phyloP scores from a whole-genome alignment of 37 sponge, comb jelly and placozoan genomes.

The Axinella damicornis region DNA sequence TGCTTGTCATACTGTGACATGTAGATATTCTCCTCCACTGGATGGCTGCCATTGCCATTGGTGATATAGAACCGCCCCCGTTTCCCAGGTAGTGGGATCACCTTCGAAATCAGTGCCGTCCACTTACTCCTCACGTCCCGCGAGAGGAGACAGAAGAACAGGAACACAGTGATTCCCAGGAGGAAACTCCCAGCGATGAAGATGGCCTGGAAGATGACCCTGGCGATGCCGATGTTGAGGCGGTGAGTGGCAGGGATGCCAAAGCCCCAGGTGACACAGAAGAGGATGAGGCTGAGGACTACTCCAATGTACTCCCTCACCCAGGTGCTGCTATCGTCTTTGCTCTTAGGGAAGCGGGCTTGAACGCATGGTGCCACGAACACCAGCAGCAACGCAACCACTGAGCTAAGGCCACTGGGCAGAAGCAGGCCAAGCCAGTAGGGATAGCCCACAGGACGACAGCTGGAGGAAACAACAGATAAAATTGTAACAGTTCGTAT shows the following conservation, averaged over 20 bases:
- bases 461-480: slow-evolving; percentile 11
- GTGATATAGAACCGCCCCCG: background rate
- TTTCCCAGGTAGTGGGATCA: background rate
- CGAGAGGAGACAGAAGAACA: slow-evolving; percentile 19
- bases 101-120: background rate
- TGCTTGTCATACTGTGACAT: background rate
- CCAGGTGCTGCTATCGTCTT: background rate
- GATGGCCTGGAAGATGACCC: slow-evolving; percentile 14
- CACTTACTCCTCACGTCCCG: background rate
- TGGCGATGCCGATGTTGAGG: background rate
- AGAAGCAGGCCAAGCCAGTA: slow-evolving; percentile 33
- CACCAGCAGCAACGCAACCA: slow-evolving; percentile 7
- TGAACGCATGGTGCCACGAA: background rate
- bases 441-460: slow-evolving; percentile 14
- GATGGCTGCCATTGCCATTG: background rate
- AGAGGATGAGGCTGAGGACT: background rate
- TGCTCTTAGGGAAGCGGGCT: too few species aligned
- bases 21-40: background rate
- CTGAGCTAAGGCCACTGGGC: background rate
- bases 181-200: slow-evolving; percentile 3
- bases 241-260: slow-evolving; percentile 29
- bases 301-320: slow-evolving; percentile 16
- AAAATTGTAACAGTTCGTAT: too few species aligned
- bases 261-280: slow-evolving; percentile 40
- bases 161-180: slow-evolving; percentile 5